A percentile compares a stretch with the other conserved stretches of the same genome.
Evolutionary conservation across 30 jellyfish, hydroid and myxozoan genomes (phyloP).

Genomic region (Aurelia coerulea): DNA sequence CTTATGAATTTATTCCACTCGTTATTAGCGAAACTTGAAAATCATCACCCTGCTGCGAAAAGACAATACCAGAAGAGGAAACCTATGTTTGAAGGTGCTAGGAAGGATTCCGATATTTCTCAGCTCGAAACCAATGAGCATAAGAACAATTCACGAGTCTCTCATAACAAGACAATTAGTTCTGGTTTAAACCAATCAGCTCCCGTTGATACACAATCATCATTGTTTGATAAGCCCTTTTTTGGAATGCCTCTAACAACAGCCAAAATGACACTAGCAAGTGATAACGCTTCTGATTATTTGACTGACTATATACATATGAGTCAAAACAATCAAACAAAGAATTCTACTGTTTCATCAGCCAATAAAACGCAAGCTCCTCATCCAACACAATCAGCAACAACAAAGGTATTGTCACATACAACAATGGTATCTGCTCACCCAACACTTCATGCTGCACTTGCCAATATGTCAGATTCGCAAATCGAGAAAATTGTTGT

Average conservation of each 20-base stretch:
- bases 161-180: neutral
- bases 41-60: slow-evolving; percentile 9
- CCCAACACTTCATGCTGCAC: slow-evolving; percentile 55
- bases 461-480: slow-evolving; percentile 32
- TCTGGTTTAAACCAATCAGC: neutral
- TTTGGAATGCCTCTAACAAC: slow-evolving; percentile 34
- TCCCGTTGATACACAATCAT: slow-evolving; percentile 2
- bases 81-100: slow-evolving; percentile 11
- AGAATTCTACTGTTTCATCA: neutral
- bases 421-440: slow-evolving; percentile 1
- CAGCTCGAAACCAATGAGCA: neutral
- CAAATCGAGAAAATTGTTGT: slow-evolving; percentile 22
- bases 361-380: slow-evolving; percentile 5
- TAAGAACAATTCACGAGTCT: neutral
- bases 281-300: neutral
- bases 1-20: slow-evolving; percentile 47
- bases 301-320: slow-evolving; percentile 16
- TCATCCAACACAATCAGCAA: slow-evolving; percentile 2
- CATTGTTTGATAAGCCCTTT: slow-evolving; percentile 28
- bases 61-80: neutral
- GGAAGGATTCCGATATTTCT: slow-evolving; percentile 1
- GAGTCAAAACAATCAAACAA: neutral
- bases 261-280: neutral
- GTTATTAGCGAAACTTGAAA: slow-evolving; percentile 17
- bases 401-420: neutral